A percentile compares a stretch with the other conserved stretches of the same genome.
Conservation (phyloP, 2,888 invertebrate species). For the Blastobasis lacticolella region DNA sequence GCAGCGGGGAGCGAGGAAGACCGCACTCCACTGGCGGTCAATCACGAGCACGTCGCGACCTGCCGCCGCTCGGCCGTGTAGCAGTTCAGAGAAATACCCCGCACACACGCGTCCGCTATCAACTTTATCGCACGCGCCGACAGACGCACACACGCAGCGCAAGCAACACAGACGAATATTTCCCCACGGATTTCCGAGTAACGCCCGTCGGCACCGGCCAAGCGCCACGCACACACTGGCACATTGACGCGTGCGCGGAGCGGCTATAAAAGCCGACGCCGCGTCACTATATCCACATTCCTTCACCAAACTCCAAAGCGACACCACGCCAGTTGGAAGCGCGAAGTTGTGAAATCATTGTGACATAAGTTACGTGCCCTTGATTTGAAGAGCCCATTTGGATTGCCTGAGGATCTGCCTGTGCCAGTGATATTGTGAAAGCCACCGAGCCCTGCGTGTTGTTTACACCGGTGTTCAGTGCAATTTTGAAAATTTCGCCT, state of each 20-base stretch:
- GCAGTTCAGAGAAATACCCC: slow-evolving; percentile 23
- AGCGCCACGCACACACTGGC: slow-evolving; percentile 45
- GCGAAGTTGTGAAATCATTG: slow-evolving; percentile 62
- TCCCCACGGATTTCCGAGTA: slow-evolving; percentile 48
- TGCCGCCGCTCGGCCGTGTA: slow-evolving; percentile 16
- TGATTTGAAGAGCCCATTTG: slow-evolving; percentile 2
- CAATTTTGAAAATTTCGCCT: slow-evolving; percentile 3
- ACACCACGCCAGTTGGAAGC: slow-evolving; percentile 33
- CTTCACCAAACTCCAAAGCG: slow-evolving; percentile 28
- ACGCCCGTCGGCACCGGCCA: slow-evolving; percentile 37
- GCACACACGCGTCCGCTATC: slow-evolving; percentile 27
- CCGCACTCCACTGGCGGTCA: slow-evolving; percentile 17
- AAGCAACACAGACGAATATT: slow-evolving; percentile 22
- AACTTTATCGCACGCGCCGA: slow-evolving; percentile 15
- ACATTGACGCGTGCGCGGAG: slow-evolving; percentile 27
- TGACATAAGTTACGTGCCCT: slow-evolving; percentile 46
- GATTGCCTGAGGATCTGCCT: slow-evolving; percentile 8
- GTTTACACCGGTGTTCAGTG: neutral
- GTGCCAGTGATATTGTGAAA: neutral
- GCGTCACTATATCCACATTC: slow-evolving; percentile 30
- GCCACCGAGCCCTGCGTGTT: no score
- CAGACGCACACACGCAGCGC: slow-evolving; percentile 22
- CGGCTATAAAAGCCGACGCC: slow-evolving; percentile 3
- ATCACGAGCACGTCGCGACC: slow-evolving; percentile 39
- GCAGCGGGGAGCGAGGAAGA: slow-evolving; percentile 25